phyloP scores from a whole-genome alignment of 2,888 invertebrate genomes.

The Drosophila mercatorum region DNA sequence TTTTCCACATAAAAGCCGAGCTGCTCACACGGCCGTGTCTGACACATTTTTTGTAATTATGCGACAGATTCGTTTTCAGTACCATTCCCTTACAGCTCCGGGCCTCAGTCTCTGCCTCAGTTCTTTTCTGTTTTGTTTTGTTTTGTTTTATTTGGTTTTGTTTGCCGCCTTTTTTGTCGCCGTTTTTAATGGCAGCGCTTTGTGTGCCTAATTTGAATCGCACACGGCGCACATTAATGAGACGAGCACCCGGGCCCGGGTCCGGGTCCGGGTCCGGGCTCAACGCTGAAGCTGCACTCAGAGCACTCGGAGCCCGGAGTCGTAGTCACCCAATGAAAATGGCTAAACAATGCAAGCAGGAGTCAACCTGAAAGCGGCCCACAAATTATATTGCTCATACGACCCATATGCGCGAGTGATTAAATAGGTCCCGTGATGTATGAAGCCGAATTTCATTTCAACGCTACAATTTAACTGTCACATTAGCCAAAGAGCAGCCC shows the following conservation, averaged over 20 bases:
- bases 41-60: slow-evolving; percentile 74
- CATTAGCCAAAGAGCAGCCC: slow-evolving; percentile 41
- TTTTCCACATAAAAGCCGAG: slow-evolving; percentile 67
- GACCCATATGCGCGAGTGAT: slow-evolving; percentile 55
- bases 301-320: neutral
- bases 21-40: slow-evolving; percentile 60
- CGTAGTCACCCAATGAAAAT: neutral
- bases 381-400: slow-evolving; percentile 43
- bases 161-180: slow-evolving; percentile 47
- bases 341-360: slow-evolving; percentile 25
- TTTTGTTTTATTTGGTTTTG: slow-evolving; percentile 15
- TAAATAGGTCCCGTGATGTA: slow-evolving; percentile 40
- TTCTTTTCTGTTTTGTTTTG: no score
- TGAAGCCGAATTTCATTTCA: slow-evolving; percentile 54
- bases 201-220: slow-evolving; percentile 73
- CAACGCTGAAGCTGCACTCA: slow-evolving; percentile 18
- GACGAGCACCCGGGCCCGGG: slow-evolving; percentile 21
- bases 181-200: slow-evolving; percentile 70
- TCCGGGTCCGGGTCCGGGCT: slow-evolving; percentile 11
- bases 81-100: neutral
- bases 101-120: neutral
- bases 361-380: neutral
- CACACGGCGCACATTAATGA: slow-evolving; percentile 74
- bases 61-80: slow-evolving; percentile 68
- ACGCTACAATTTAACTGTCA: slow-evolving; percentile 49